Conservation (phyloP, 2,113 vertebrate species). For the Zosterops borbonicus region DNA sequence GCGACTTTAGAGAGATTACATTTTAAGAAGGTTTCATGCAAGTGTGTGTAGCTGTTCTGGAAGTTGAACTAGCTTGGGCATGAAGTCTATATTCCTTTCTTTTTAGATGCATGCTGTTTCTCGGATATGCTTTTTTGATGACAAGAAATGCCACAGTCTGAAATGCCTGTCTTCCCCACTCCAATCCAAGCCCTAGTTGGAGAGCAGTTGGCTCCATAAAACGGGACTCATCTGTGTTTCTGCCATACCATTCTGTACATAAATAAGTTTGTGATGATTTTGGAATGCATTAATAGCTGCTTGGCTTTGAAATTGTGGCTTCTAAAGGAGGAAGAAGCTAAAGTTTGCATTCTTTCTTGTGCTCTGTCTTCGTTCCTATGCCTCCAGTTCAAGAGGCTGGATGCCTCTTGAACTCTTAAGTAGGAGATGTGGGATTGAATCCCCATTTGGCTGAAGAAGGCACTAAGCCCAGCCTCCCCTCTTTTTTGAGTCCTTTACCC, state of each 20-base stretch:
- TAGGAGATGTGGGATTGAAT: not conserved
- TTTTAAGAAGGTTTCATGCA: not conserved
- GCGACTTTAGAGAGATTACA: accelerated
- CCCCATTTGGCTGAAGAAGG: not conserved
- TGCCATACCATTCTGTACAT: not conserved
- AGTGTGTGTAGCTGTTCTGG: not conserved
- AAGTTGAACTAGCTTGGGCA: not conserved
- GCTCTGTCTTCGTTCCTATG: not conserved
- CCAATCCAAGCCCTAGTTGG: not conserved
- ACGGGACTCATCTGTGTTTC: not conserved
- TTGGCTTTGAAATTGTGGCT: not conserved
- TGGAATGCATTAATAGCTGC: not conserved
- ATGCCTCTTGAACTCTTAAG: not conserved
- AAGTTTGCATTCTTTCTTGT: not conserved
- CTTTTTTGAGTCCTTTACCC: not conserved
- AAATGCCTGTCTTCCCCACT: not conserved
- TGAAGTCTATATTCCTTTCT: not conserved
- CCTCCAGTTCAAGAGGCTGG: not conserved
- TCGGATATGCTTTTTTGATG: not conserved
- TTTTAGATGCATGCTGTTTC: not conserved
- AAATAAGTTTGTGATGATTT: not conserved
- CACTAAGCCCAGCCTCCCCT: not conserved
- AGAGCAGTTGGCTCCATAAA: not conserved
- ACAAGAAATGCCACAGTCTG: not conserved
- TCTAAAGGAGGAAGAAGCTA: not conserved